Conservation (phyloP, 64 coral and sea anemone genomes). For the Montipora foliosa region DNA sequence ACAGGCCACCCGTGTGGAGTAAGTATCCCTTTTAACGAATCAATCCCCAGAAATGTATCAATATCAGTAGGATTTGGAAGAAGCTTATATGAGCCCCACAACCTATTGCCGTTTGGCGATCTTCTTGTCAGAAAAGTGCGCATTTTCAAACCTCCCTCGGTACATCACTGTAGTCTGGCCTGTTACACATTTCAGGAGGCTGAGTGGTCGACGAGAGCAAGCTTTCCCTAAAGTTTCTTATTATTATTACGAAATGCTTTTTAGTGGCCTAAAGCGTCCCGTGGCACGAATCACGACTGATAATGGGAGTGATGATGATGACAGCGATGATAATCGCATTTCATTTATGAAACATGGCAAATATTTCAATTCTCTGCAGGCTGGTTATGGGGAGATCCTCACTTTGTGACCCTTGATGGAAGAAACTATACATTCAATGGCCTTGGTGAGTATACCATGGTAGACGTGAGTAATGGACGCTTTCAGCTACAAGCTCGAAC, state of each 20-base stretch:
- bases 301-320: too few species aligned
- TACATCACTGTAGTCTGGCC: not conserved
- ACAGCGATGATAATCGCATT: not conserved
- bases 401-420: too few species aligned
- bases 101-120: too few species aligned
- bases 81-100: too few species aligned
- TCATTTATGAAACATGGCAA: not conserved
- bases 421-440: too few species aligned
- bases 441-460: not conserved
- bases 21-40: not conserved
- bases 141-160: not conserved
- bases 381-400: slow-evolving; percentile 50
- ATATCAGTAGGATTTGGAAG: too few species aligned
- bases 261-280: too few species aligned
- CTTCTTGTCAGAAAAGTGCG: not conserved
- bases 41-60: not conserved
- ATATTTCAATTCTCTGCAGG: slow-evolving; percentile 2
- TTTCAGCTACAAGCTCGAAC: slow-evolving; percentile 53
- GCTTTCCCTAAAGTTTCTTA: too few species aligned
- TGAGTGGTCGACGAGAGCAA: too few species aligned
- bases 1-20: slow-evolving; percentile 32
- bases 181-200: not conserved
- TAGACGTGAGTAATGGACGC: slow-evolving; percentile 22
- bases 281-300: too few species aligned
- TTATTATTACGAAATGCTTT: too few species aligned